Percentiles rank a stretch among this genome's conserved stretches.
phyloP scores from a whole-genome alignment of 2,888 invertebrate genomes.

The Bimastos eiseni region DNA sequence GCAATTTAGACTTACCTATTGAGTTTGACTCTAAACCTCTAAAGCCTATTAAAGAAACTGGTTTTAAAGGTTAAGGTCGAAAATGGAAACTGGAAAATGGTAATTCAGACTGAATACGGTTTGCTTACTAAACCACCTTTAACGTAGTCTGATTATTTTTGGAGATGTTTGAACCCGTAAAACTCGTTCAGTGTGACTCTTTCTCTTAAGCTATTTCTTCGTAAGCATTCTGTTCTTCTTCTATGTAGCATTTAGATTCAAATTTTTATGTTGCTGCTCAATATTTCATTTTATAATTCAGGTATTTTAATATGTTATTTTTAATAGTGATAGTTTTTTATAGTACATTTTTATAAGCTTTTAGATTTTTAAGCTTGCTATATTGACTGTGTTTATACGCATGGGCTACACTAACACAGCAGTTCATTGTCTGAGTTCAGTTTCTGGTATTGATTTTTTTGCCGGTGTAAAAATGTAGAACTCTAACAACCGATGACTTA shows the following conservation, averaged over 20 bases:
- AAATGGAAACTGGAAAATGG: not conserved
- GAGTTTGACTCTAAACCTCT: not conserved
- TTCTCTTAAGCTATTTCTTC: not conserved
- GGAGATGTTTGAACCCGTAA: not conserved
- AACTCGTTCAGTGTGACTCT: not conserved
- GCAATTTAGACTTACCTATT: not conserved
- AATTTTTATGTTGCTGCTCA: not conserved
- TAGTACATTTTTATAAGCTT: not conserved
- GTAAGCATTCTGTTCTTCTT: not conserved
- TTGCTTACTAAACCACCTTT: not conserved
- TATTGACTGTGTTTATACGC: not conserved
- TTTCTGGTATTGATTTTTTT: not conserved
- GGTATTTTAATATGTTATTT: not conserved
- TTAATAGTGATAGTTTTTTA: not conserved
- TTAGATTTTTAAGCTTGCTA: not conserved
- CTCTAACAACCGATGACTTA: not conserved
- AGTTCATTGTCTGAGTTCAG: not conserved
- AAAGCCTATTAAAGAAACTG: not conserved
- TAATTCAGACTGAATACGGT: not conserved
- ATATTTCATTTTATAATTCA: not conserved
- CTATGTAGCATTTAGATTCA: not conserved
- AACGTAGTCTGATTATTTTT: not conserved
- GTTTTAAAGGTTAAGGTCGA: not conserved
- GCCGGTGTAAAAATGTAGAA: not conserved
- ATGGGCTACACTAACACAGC: not conserved